These are phyloP conservation scores for Felis catus DNA, from an alignment of 2,113 vertebrate genomes.

Conservation along the genomic window F.catus_Fca126_mat1.0 CM031419.1:173306501-173307000, in stretches of 20 bases:
- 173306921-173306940: neutral
- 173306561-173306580: constrained; percentile 30
- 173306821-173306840: neutral
- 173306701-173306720: constrained; percentile 46
- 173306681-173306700: constrained; percentile 49
- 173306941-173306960: neutral
- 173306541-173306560: neutral
- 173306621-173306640: neutral
- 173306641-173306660: neutral
- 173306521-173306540: neutral
- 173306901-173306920: neutral
- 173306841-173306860: neutral
- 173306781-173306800: constrained; percentile 19
- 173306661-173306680: neutral
- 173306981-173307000: no score
- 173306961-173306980: neutral
- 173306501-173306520: neutral
- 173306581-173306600: constrained; percentile 39
- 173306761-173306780: constrained; percentile 16
- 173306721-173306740: constrained; percentile 10
- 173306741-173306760: neutral
- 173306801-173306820: neutral
- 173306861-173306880: neutral
- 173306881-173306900: neutral
- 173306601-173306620: constrained; percentile 33